These are phyloP conservation scores for Phalera bucephala DNA, from an alignment of 2,888 invertebrate species.

Conservation along the genomic window DNA sequence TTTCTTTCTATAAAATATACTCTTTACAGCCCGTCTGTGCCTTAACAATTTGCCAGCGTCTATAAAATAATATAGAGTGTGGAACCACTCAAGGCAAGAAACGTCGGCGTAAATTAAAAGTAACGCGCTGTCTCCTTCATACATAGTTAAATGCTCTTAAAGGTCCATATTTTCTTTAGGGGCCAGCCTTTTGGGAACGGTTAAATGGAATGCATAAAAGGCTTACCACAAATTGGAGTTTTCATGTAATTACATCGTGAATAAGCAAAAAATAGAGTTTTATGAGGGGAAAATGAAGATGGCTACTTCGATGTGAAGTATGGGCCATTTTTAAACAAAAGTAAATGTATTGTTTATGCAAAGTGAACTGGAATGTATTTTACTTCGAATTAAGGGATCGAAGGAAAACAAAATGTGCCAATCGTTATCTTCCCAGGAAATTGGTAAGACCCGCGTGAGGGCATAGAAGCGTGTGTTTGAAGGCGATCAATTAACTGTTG, in stretches of 20 bases:
- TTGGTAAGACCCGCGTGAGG: too few species aligned
- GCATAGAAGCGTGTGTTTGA: constrained; percentile 4
- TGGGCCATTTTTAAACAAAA: too few species aligned
- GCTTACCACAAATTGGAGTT: constrained; percentile 66
- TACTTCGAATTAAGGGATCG: neutral
- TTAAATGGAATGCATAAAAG: constrained; percentile 72
- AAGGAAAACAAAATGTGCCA: neutral
- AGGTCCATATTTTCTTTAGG: constrained; percentile 71
- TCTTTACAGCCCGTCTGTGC: constrained; percentile 23
- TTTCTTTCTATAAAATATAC: constrained; percentile 8
- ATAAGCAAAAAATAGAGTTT: constrained; percentile 54
- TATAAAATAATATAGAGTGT: constrained; percentile 62
- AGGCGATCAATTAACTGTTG: constrained; percentile 15
- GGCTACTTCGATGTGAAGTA: constrained; percentile 22
- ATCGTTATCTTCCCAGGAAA: neutral
- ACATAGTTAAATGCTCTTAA: constrained; percentile 78
- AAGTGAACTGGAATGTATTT: neutral
- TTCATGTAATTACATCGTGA: constrained; percentile 66
- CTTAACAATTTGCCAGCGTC: constrained; percentile 47
- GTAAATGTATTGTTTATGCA: too few species aligned
- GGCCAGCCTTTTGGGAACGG: constrained; percentile 63
- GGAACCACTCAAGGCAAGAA: constrained; percentile 61
- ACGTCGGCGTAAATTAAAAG: constrained; percentile 75
- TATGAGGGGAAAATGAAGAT: constrained; percentile 38
- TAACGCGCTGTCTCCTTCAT: constrained; percentile 76